phyloP scores from a whole-genome alignment of 2,888 invertebrate species.

The Lasiommata megera region DNA sequence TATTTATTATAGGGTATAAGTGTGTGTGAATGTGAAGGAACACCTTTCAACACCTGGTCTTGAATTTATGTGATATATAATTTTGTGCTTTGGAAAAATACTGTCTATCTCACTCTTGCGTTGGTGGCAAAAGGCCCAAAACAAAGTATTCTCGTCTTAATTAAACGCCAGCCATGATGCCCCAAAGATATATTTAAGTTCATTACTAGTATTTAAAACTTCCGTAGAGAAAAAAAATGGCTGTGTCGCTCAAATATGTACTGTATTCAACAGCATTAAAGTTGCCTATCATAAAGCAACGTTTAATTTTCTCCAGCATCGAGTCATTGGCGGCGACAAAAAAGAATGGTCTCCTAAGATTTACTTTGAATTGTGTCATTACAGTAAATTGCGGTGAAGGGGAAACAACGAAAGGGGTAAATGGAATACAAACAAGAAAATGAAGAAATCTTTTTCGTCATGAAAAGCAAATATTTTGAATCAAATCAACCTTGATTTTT shows the following conservation, averaged over 20 bases:
- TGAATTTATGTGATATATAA: too few relatives aligned
- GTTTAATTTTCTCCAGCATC: conserved; percentile 23
- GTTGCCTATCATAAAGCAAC: neutral
- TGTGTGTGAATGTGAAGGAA: too few relatives aligned
- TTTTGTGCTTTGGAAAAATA: too few relatives aligned
- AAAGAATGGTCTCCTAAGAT: conserved; percentile 55
- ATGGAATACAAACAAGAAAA: conserved; percentile 32
- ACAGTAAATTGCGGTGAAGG: conserved; percentile 66
- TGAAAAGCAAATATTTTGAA: conserved; percentile 17
- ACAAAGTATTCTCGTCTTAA: conserved; percentile 48
- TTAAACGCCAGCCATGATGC: conserved; percentile 57
- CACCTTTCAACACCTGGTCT: too few relatives aligned
- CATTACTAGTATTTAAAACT: conserved; percentile 48
- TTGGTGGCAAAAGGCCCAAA: neutral
- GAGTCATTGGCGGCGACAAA: conserved; percentile 48
- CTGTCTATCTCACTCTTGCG: too few relatives aligned
- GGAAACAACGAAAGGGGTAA: conserved; percentile 47
- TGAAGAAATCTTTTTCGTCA: conserved; percentile 29
- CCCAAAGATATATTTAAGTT: conserved; percentile 64
- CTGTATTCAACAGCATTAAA: neutral
- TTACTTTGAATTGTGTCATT: conserved; percentile 62
- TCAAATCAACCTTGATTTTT: neutral
- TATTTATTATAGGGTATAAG: too few relatives aligned
- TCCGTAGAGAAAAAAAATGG: neutral
- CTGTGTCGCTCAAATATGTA: conserved; percentile 8